Conservation (phyloP, 2,797 vertebrate genomes). For the Myotis vivesi region DNA sequence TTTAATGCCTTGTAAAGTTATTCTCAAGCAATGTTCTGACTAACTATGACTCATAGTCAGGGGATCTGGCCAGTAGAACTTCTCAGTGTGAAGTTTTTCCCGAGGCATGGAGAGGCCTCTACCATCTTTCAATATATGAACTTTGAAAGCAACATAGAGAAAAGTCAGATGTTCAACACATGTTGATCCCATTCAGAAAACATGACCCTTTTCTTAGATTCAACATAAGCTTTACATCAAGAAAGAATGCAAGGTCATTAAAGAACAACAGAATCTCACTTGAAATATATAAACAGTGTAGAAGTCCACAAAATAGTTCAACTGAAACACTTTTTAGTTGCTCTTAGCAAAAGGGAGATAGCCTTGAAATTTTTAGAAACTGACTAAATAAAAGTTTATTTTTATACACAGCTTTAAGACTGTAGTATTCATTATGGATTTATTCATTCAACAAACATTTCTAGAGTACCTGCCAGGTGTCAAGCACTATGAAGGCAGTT, state of each 20-base stretch:
- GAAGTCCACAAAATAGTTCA: not conserved
- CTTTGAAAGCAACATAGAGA: not conserved
- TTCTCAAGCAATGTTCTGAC: slow-evolving; percentile 7
- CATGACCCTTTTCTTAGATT: not conserved
- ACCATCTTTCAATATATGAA: not conserved
- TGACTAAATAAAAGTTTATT: not conserved
- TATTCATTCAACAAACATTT: not conserved
- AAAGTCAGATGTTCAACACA: slow-evolving; percentile 11
- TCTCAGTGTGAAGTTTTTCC: slow-evolving; percentile 16
- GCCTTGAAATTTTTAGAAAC: not conserved
- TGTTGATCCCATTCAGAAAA: slow-evolving; percentile 36
- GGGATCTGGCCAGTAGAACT: not conserved
- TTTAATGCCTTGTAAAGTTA: slow-evolving; percentile 53
- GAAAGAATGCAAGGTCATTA: slow-evolving; percentile 18
- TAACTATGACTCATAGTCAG: slow-evolving; percentile 53
- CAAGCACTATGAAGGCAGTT: not conserved
- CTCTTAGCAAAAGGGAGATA: not conserved
- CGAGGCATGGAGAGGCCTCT: not conserved
- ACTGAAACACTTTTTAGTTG: not conserved
- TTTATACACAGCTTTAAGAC: not conserved
- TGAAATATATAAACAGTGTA: not conserved
- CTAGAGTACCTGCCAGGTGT: not conserved
- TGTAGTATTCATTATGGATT: not conserved
- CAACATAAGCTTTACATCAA: not conserved
- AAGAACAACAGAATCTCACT: slow-evolving; percentile 19